These are phyloP conservation scores for Esperia sulphurella DNA, from an alignment of 2,888 invertebrate genomes.

Conservation along the genomic window DNA sequence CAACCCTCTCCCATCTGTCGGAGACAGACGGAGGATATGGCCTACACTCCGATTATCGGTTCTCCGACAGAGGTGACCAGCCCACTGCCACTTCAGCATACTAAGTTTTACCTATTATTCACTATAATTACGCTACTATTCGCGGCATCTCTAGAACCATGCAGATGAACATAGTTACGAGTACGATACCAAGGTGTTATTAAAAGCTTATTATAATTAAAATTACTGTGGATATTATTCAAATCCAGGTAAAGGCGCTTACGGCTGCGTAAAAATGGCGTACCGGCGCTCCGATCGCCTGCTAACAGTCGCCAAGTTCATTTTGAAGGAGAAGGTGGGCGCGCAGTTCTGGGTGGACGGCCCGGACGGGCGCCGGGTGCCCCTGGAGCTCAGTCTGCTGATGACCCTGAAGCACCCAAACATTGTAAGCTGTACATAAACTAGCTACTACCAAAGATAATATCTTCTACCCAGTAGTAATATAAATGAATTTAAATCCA, in stretches of 20 bases:
- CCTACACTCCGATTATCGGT: no score
- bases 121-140: no score
- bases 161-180: no score
- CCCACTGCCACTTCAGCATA: no score
- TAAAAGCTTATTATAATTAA: not conserved
- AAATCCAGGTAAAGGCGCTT: constrained; percentile 82
- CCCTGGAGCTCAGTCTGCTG: constrained; percentile 83
- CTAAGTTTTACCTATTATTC: no score
- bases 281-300: constrained; percentile 79
- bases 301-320: constrained; percentile 85
- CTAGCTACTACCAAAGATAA: no score
- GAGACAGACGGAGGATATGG: no score
- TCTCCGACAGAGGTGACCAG: no score
- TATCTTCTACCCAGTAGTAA: no score
- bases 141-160: not conserved
- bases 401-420: constrained; percentile 82
- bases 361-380: constrained; percentile 73
- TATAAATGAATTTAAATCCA: no score
- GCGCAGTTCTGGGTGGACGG: constrained; percentile 82
- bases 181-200: no score
- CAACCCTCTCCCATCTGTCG: no score
- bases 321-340: constrained; percentile 83
- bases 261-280: constrained; percentile 85
- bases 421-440: constrained; percentile 69
- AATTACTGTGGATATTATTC: not conserved